Conservation (phyloP, 2,797 vertebrate genomes). For the Lagocephalus sceleratus region DNA sequence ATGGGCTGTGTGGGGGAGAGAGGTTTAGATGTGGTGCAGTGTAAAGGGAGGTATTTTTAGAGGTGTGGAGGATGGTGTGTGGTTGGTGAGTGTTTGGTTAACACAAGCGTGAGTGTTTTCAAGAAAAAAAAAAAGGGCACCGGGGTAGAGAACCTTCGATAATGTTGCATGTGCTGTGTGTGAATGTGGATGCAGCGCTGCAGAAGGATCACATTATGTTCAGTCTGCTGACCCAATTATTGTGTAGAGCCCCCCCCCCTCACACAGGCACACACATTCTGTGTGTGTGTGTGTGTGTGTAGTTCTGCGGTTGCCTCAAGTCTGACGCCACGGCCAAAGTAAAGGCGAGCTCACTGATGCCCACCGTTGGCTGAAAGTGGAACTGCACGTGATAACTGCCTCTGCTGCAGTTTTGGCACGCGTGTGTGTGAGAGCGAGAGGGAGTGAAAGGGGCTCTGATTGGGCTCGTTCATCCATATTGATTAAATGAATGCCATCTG, state of each 20-base stretch:
- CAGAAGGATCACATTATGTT: constrained; percentile 59
- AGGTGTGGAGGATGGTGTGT: background rate
- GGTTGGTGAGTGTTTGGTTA: constrained; percentile 8
- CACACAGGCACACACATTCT: background rate
- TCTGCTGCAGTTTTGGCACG: background rate
- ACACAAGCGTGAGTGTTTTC: background rate
- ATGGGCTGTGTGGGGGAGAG: constrained; percentile 5
- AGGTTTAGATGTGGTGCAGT: constrained; percentile 9
- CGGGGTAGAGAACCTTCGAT: constrained; percentile 17
- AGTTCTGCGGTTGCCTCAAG: constrained; percentile 29
- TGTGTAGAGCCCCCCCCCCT: background rate
- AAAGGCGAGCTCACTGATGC: constrained; percentile 27
- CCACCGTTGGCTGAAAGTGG: constrained; percentile 36
- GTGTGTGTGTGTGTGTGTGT: constrained; percentile 24
- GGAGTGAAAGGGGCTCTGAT: background rate
- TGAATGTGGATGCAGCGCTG: constrained; percentile 42
- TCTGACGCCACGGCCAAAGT: constrained; percentile 36
- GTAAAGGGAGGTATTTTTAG: constrained; percentile 7
- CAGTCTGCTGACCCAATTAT: constrained; percentile 68
- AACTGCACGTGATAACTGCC: constrained; percentile 23
- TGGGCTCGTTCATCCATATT: constrained; percentile 1
- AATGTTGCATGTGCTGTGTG: constrained; percentile 34
- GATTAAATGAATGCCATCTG: constrained; percentile 3
- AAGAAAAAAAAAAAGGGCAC: constrained; percentile 1
- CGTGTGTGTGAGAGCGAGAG: background rate